Percentiles rank a stretch among this genome's conserved stretches.
Evolutionary conservation across 1,140 invertebrate species (phyloP).

Genomic region (Xylocopa sonorina): DNA sequence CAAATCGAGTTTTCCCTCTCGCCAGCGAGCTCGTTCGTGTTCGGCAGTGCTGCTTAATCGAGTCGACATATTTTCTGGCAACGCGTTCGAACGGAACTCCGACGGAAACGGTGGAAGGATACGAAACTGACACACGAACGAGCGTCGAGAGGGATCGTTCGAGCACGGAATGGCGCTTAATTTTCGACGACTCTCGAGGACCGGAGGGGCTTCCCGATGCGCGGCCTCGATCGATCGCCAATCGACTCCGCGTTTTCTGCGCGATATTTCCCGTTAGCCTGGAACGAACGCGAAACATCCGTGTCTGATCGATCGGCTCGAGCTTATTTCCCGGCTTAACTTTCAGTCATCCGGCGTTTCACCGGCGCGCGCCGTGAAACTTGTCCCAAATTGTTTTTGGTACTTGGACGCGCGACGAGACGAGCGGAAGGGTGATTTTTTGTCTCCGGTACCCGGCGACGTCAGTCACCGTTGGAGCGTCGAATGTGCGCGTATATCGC

Average conservation of each 20-base stretch:
- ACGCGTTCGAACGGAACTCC: background rate
- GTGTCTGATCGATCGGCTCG: conserved; percentile 3
- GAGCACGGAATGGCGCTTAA: conserved; percentile 6
- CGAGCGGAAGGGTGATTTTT: no score
- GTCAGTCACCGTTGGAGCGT: background rate
- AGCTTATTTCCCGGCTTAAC: background rate
- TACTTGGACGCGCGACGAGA: background rate
- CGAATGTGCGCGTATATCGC: background rate
- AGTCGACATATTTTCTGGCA: conserved; percentile 9
- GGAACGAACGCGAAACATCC: background rate
- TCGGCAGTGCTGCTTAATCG: background rate
- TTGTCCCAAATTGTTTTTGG: no score
- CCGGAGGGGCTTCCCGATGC: background rate
- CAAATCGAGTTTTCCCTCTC: background rate
- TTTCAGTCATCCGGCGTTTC: background rate
- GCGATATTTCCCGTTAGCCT: background rate
- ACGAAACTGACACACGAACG: background rate
- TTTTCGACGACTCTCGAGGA: conserved; percentile 6
- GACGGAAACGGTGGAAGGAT: background rate
- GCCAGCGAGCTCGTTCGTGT: background rate
- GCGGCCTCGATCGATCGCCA: conserved; percentile 7
- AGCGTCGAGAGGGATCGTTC: conserved; percentile 11
- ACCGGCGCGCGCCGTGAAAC: background rate
- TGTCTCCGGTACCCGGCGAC: no score
- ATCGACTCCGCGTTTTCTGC: background rate